Conservation (phyloP, 2,797 vertebrate species). For the Anas georgica region DNA sequence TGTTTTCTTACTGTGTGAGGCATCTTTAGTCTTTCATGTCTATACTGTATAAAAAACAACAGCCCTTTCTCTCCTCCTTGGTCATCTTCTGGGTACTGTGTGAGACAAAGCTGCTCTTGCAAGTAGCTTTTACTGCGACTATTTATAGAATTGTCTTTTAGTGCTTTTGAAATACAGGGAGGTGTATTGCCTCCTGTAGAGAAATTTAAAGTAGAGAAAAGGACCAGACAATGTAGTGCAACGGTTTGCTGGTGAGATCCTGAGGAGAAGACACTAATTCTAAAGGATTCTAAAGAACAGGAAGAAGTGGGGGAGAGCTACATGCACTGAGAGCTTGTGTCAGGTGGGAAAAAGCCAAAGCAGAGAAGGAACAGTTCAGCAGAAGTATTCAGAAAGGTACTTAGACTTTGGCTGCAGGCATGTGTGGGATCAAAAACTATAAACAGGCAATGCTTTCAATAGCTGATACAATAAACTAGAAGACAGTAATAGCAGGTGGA, state of each 20-base stretch:
- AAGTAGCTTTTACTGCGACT: not conserved
- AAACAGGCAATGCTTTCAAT: not conserved
- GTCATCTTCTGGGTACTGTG: not conserved
- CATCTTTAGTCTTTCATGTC: not conserved
- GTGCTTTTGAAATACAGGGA: not conserved
- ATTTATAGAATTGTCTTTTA: not conserved
- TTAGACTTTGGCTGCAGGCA: not conserved
- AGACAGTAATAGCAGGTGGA: not conserved
- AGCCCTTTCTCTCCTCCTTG: fast-evolving
- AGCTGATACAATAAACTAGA: not conserved
- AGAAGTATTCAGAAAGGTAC: not conserved
- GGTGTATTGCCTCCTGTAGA: not conserved
- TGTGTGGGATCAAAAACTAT: not conserved
- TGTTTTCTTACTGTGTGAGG: not conserved
- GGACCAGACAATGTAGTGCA: not conserved
- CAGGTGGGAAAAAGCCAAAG: not conserved
- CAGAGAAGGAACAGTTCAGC: not conserved
- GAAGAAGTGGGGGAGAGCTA: not conserved
- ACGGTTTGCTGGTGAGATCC: not conserved
- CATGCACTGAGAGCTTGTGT: not conserved
- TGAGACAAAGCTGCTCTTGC: not conserved
- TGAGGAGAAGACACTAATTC: not conserved
- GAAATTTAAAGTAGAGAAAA: not conserved
- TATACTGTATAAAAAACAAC: not conserved
- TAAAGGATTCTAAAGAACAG: not conserved